Base-by-base conservation (phyloP, 2,888 invertebrate species). In the Myathropa florea region DNA sequence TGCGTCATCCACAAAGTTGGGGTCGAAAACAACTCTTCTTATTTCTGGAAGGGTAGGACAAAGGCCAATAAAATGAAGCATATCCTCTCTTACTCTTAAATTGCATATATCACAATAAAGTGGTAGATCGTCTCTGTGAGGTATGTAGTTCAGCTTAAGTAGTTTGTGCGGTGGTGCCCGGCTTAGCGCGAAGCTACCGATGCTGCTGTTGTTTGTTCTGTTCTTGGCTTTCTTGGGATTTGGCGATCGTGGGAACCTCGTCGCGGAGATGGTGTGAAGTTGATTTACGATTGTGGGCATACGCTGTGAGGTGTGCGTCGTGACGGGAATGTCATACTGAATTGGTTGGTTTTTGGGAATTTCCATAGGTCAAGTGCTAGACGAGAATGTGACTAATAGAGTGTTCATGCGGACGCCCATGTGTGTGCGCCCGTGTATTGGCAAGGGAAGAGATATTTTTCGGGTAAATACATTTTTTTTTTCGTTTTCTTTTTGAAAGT, bases 231-330 rank as follows among this genome's bases (percentile, higher is more conserved):
- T 64, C 53, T 71, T 24, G 39, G 21, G 77, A 82, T 68, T 73
- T 53, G 60, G 63, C 60, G 85, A 85, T 78, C 85, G 85, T 85
- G 85, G 85, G 85, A 85, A 85, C 64, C 28, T 23, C 64, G 63
- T 71, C 26, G 46, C 46, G 64, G 55, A 73, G 61, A 63, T 81
- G 68, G 85, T 77, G 81, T 73, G 77, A 85, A 73, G 85, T 82
- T 85, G 85, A 85, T 85, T 85, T 73, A 85, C 77, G 81, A 73
- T 57, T 46, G 67, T 53, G 68, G 67, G 67, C 81, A 72, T 72
- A 57, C 57, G 76, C 80, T 72, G 57, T 46, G 75, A 57, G 30
- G 72, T 61, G 36, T 23, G 39, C 57, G 23, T 57, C 57, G 28
- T 70, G 63, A 28, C 67, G 33, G 65, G 65, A 59, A 46, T 76